Conservation (phyloP, 2,888 invertebrate genomes). For the Caenorhabditis sp. region DNA sequence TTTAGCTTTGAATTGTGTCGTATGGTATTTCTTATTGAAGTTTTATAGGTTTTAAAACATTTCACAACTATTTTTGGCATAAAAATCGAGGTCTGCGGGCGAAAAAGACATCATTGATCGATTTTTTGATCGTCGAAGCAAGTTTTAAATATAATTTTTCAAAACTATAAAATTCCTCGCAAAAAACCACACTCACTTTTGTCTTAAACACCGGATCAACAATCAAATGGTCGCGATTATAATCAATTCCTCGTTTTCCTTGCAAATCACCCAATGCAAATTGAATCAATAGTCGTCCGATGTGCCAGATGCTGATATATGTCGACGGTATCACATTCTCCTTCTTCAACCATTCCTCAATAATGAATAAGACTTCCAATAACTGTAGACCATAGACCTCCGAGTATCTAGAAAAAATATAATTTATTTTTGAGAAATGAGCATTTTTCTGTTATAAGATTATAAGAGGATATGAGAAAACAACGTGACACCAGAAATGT, state of each 20-base stretch:
- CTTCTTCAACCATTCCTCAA: constrained; percentile 47
- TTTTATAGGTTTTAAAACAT: too few species aligned
- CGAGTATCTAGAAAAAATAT: constrained; percentile 29
- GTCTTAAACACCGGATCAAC: neutral
- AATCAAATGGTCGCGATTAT: neutral
- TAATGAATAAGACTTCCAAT: constrained; percentile 29
- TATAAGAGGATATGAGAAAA: neutral
- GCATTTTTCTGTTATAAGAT: too few species aligned
- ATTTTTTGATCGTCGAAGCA: too few species aligned
- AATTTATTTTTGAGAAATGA: too few species aligned
- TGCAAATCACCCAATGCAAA: constrained; percentile 27
- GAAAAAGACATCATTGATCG: too few species aligned
- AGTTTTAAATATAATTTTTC: too few species aligned
- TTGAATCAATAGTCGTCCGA: constrained; percentile 42
- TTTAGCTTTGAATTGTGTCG: too few species aligned
- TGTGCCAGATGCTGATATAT: constrained; percentile 31
- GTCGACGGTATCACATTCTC: constrained; percentile 12
- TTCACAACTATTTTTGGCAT: too few species aligned
- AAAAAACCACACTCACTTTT: neutral
- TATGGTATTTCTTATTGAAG: too few species aligned
- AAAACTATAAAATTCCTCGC: too few species aligned
- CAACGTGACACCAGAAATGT: neutral
- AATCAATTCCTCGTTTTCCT: constrained; percentile 9
- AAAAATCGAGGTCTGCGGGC: too few species aligned
- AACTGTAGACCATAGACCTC: constrained; percentile 37